A percentile compares a stretch with the other conserved stretches of the same genome.
Evolutionary conservation across 2,888 invertebrate genomes (phyloP).

Genomic region (Archaeoteleia sp.): DNA sequence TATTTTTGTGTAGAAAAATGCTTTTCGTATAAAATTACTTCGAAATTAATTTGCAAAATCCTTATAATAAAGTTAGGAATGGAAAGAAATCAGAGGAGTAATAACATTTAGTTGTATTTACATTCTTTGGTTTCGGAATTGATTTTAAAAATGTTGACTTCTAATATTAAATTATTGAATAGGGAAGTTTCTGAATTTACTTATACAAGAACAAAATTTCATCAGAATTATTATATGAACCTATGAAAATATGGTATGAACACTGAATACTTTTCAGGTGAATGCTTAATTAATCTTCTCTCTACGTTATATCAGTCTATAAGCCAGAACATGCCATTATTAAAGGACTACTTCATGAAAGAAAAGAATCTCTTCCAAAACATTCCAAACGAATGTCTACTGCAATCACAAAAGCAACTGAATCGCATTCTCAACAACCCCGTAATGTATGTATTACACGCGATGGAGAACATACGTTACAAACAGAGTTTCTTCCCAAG

Average conservation of each 20-base stretch:
- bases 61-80: not conserved
- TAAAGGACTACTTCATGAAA: constrained; percentile 85
- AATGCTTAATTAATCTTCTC: constrained; percentile 80
- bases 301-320: constrained; percentile 80
- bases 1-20: too few relatives aligned
- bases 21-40: too few relatives aligned
- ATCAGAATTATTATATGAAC: too few relatives aligned
- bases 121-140: too few relatives aligned
- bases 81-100: not conserved
- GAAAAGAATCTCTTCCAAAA: constrained; percentile 84
- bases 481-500: constrained; percentile 80
- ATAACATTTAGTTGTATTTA: not conserved
- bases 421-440: constrained; percentile 83
- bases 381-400: constrained; percentile 80
- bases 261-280: constrained; percentile 75
- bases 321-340: constrained; percentile 76
- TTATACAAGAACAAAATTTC: too few relatives aligned
- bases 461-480: constrained; percentile 82
- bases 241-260: not conserved
- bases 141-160: too few relatives aligned
- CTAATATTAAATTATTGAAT: too few relatives aligned
- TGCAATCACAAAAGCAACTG: constrained; percentile 81
- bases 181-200: too few relatives aligned
- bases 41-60: not conserved
- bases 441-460: constrained; percentile 81